Conservation (phyloP, 1,140 invertebrate species). For the Venturia canescens region DNA sequence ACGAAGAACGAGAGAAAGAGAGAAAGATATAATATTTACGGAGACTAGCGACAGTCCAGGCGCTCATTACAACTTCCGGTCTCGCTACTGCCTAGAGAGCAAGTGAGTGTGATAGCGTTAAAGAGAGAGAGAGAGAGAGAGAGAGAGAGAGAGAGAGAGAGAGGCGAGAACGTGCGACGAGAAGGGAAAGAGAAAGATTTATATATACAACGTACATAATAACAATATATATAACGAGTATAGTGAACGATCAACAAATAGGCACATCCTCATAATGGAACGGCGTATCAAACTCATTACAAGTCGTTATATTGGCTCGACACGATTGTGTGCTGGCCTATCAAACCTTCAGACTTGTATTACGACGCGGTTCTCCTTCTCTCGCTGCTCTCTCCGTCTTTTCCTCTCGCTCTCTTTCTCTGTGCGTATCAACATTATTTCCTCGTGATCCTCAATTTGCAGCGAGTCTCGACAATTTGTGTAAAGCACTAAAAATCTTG, state of each 20-base stretch:
- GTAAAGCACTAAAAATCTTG: slow-evolving; percentile 2
- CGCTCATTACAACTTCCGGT: slow-evolving; percentile 57
- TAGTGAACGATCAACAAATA: slow-evolving; percentile 68
- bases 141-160: slow-evolving; percentile 35
- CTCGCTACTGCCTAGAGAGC: slow-evolving; percentile 34
- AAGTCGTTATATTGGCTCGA: slow-evolving; percentile 63
- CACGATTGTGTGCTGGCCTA: slow-evolving; percentile 51
- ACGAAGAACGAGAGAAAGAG: slow-evolving; percentile 17
- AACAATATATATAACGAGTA: slow-evolving; percentile 4
- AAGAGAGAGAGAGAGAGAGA: slow-evolving; percentile 45
- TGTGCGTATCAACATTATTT: not conserved
- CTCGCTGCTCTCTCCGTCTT: slow-evolving; percentile 3
- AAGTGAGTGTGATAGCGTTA: slow-evolving; percentile 30
- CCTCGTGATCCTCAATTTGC: not conserved
- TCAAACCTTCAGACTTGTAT: not conserved
- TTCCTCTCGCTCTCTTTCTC: not conserved
- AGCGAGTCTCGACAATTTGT: not conserved
- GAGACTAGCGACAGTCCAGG: slow-evolving; percentile 55
- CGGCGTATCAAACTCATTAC: slow-evolving; percentile 71
- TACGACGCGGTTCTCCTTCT: not conserved
- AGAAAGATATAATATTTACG: slow-evolving; percentile 30
- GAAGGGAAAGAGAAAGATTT: slow-evolving; percentile 52
- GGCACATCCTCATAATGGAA: slow-evolving; percentile 73
- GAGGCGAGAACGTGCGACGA: slow-evolving; percentile 39
- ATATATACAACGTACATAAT: not conserved